Conservation (phyloP, 2,888 invertebrate species). For the Archips crataeganus region DNA sequence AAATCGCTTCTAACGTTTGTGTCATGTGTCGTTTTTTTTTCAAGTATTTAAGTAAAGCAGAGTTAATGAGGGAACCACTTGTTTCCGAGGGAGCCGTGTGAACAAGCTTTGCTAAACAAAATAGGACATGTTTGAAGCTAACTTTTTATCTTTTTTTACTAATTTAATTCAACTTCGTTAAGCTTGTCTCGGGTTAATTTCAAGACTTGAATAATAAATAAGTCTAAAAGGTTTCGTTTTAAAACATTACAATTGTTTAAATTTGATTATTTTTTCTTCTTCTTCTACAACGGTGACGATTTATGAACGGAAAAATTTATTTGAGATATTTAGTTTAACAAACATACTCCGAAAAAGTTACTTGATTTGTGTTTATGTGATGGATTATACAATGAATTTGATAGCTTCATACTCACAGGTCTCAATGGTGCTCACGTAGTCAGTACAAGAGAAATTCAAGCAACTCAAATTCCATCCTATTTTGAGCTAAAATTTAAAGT, state of each 20-base stretch:
- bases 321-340: not conserved
- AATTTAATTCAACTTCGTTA: constrained; percentile 11
- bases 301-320: not conserved
- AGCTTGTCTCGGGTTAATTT: not conserved
- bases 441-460: not conserved
- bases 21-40: constrained; percentile 1
- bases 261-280: not conserved
- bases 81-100: constrained; percentile 23
- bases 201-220: constrained; percentile 23
- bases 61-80: constrained; percentile 42
- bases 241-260: not conserved
- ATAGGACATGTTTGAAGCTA: constrained; percentile 1
- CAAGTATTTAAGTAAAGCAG: constrained; percentile 19
- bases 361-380: not conserved
- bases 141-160: not conserved
- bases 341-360: not conserved
- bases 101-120: constrained; percentile 35
- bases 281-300: not conserved
- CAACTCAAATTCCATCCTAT: constrained; percentile 4
- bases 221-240: constrained; percentile 4
- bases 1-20: constrained; percentile 8
- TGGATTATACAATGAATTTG: not conserved
- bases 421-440: not conserved
- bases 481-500: constrained; percentile 15
- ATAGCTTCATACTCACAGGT: not conserved